Conservation (phyloP, 35 echinoderm and acorn worm species). For the Ptychodera flava region DNA sequence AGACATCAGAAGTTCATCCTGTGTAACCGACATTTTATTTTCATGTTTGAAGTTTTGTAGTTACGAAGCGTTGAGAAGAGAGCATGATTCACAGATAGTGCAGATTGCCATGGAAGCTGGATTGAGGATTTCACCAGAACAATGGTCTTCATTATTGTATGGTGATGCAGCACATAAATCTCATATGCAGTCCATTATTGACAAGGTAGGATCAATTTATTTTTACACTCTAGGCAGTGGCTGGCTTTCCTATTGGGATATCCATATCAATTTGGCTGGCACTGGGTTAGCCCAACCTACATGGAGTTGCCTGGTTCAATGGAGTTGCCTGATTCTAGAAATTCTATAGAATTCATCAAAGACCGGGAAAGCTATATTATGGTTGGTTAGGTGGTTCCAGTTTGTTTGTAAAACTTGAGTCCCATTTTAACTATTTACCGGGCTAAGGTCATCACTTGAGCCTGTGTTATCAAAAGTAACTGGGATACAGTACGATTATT, state of each 20-base stretch:
- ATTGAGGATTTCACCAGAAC: slow-evolving; percentile 88
- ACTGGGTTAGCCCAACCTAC: background rate
- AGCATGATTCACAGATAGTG: slow-evolving; percentile 97
- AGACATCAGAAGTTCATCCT: too few relatives aligned
- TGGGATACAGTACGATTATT: too few relatives aligned
- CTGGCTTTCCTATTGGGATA: background rate
- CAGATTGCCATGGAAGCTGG: slow-evolving; percentile 98
- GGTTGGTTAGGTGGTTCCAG: too few relatives aligned
- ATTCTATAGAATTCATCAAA: background rate
- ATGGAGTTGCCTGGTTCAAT: background rate
- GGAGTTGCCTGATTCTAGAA: background rate
- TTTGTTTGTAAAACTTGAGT: too few relatives aligned
- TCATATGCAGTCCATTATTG: slow-evolving; percentile 99
- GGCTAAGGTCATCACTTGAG: too few relatives aligned
- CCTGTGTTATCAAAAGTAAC: too few relatives aligned
- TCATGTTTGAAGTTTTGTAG: slow-evolving; percentile 70
- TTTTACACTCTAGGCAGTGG: background rate
- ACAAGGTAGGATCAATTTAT: slow-evolving; percentile 53
- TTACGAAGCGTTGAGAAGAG: slow-evolving; percentile 78
- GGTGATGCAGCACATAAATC: slow-evolving; percentile 95
- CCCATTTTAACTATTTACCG: too few relatives aligned
- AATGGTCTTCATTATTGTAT: slow-evolving; percentile 96
- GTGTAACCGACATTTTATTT: too few relatives aligned
- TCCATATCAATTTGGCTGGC: background rate
- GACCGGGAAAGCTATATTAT: too few relatives aligned